Base-by-base conservation (phyloP, 35 echinoderm and acorn worm species). In the Chiridota heheva region DNA sequence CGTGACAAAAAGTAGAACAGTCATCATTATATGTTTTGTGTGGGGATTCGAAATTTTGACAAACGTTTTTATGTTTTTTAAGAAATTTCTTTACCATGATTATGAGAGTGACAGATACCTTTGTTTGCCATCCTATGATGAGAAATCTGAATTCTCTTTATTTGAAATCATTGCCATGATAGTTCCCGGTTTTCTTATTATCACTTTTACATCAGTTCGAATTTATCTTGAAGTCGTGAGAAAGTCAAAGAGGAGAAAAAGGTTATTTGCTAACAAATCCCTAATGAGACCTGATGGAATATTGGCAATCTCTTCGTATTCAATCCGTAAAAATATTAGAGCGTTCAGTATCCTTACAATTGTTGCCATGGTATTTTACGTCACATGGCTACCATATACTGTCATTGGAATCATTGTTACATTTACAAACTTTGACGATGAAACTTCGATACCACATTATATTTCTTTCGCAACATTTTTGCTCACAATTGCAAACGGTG, bases 281-380 rank as follows among this genome's bases (percentile, higher is more conserved):
- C 7, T 4, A 30, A 53, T 49, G n/a, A 30, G 6, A 13, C 10
- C 8, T 15, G 44, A 7, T 7, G 0, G 37, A 3, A 55, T 29
- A 2, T 22, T 28, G 7, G 42, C 30, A 49, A 43, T 43, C 48
- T 55, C 57, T 8, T 49, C 72, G 12, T 7, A 28, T 30, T 49
- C 48, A 53, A 53, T 76, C 44, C 72, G 72, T 36, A 46, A 38
- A 8, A 76, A 76, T 26, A 13, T 76, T 7, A 76, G 57, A 76
- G 72, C 72, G 40, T 76, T 76, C 40, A 76, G 57, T 18, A 46
- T 76, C 44, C 72, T 76, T 46, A 49, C 57, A 10, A 76, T 76
- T 30, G 57, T 76, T 8, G 72, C 72, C 3, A 49, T 43, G 20
- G 45, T 76, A 10, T 76, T 53, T 29, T 76, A 76, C 22, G 57